These are phyloP conservation scores for Tinamus guttatus DNA, from an alignment of 2,113 vertebrate genomes.

Conservation along the genomic window DNA sequence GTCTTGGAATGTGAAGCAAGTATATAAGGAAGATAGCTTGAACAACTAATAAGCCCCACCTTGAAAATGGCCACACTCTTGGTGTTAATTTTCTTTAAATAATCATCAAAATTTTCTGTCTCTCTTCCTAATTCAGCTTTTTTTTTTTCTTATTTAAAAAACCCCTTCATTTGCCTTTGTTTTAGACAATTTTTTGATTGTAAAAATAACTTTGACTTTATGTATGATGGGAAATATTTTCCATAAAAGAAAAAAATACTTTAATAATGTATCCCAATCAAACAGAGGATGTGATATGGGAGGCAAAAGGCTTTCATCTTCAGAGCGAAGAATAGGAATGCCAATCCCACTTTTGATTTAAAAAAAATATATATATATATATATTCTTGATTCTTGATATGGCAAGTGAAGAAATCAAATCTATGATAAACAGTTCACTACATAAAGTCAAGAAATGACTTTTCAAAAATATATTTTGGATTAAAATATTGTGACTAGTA, in stretches of 20 bases:
- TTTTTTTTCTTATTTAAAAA: background rate
- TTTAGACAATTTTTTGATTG: background rate
- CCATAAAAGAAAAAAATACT: background rate
- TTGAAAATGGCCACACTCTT: background rate
- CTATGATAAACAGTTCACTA: background rate
- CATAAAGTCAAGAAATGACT: background rate
- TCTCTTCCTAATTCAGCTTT: background rate
- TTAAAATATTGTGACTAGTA: background rate
- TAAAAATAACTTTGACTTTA: background rate
- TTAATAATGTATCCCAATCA: background rate
- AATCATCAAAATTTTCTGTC: background rate
- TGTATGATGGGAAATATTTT: background rate
- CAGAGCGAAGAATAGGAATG: constrained; percentile 16
- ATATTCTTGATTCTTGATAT: background rate
- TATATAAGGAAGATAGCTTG: background rate
- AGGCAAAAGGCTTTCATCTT: constrained; percentile 18
- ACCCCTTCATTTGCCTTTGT: too few species aligned
- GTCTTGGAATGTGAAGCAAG: background rate
- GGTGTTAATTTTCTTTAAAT: background rate
- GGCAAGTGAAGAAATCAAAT: background rate
- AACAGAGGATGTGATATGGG: background rate
- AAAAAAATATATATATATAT: too few species aligned
- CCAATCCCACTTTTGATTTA: background rate
- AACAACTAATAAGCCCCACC: background rate
- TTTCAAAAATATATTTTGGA: background rate